Percentiles rank a stretch among this genome's conserved stretches.
These are phyloP conservation scores for Etia nguti DNA, from an alignment of 2,113 vertebrate genomes.

Conservation along the genomic window DNA sequence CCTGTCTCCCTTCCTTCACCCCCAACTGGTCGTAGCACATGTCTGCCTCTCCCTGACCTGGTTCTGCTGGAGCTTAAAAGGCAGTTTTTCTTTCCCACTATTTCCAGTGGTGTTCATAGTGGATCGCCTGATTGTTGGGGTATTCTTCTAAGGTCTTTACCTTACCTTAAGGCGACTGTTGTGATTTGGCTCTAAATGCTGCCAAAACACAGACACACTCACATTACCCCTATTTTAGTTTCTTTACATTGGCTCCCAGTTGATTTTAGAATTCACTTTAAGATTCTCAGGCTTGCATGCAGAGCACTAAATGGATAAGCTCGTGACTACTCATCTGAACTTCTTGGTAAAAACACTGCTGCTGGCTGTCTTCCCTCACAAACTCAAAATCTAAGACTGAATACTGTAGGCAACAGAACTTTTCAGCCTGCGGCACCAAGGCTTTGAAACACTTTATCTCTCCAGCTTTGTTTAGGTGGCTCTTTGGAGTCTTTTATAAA, in stretches of 20 bases:
- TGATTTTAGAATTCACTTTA: background rate
- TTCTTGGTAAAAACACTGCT: background rate
- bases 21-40: background rate
- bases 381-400: background rate
- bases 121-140: background rate
- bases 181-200: background rate
- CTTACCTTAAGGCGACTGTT: background rate
- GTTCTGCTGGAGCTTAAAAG: background rate
- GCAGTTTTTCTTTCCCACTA: background rate
- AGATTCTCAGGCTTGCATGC: background rate
- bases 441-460: background rate
- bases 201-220: background rate
- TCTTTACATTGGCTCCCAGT: background rate
- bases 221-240: background rate
- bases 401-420: background rate
- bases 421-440: background rate
- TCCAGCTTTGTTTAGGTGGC: background rate
- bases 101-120: background rate
- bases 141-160: background rate
- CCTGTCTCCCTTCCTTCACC: background rate
- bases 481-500: background rate
- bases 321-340: background rate
- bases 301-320: background rate
- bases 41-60: background rate
- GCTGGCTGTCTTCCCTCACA: background rate